Evolutionary conservation across 2,888 invertebrate species (phyloP).

Genomic region (Trypoxylon attenuatum): DNA sequence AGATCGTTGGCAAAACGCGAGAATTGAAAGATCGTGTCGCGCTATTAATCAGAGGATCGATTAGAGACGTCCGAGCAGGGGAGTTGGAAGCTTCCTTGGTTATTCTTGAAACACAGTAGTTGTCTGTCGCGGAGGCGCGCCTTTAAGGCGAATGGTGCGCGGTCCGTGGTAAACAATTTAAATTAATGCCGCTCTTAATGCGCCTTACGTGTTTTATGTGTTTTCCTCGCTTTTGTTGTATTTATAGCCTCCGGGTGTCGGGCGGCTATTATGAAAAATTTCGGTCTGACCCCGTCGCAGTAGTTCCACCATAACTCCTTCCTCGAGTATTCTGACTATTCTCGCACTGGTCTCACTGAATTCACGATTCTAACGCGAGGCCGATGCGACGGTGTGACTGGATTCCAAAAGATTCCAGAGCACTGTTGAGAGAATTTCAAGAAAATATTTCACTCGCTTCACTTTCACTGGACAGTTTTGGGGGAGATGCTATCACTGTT

Average conservation of each 20-base stretch:
- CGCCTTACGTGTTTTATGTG: constrained; percentile 55
- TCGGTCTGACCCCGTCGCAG: not conserved
- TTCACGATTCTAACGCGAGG: too few species aligned
- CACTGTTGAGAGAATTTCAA: constrained; percentile 2
- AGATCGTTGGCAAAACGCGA: not conserved
- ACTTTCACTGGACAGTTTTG: constrained; percentile 32
- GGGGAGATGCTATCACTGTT: constrained; percentile 33
- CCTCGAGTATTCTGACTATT: too few species aligned
- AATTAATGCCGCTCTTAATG: constrained; percentile 58
- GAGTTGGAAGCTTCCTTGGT: not conserved
- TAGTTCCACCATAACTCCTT: not conserved
- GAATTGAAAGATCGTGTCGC: not conserved
- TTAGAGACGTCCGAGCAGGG: not conserved
- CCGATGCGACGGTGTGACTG: too few species aligned
- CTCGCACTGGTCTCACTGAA: too few species aligned
- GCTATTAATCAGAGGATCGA: not conserved
- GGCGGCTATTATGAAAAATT: constrained; percentile 32
- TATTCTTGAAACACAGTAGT: constrained; percentile 18
- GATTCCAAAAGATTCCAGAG: too few species aligned
- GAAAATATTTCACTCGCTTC: constrained; percentile 26
- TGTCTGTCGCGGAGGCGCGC: not conserved
- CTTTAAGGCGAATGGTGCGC: constrained; percentile 15
- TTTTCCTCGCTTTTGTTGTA: constrained; percentile 52
- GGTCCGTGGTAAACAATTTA: constrained; percentile 51
- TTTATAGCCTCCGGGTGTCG: constrained; percentile 43